phyloP scores from a whole-genome alignment of 1,140 invertebrate genomes.

The Mylabris phalerata region DNA sequence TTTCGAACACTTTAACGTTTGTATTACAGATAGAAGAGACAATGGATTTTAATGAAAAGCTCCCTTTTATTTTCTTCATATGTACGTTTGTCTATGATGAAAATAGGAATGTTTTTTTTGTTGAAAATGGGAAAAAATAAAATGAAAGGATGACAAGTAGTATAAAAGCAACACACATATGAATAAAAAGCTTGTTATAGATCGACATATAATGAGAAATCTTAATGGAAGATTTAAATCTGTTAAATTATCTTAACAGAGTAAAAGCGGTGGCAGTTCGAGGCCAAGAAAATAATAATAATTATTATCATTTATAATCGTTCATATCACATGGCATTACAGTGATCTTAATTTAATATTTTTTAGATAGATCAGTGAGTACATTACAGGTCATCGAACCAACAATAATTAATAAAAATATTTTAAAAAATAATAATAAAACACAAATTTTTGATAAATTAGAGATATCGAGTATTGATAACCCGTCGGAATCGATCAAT shows the following conservation, averaged over 20 bases:
- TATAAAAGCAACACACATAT: conserved; percentile 3
- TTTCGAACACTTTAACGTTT: conserved; percentile 14
- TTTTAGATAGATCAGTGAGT: too few relatives aligned
- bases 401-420: conserved; percentile 8
- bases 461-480: too few relatives aligned
- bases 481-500: too few relatives aligned
- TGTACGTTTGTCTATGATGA: too few relatives aligned
- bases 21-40: conserved; percentile 7
- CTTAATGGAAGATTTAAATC: conserved; percentile 17
- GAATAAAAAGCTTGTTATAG: conserved; percentile 13
- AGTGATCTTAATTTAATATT: conserved; percentile 7
- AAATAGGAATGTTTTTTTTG: too few relatives aligned
- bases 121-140: too few relatives aligned
- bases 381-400: conserved; percentile 8
- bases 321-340: conserved; percentile 17
- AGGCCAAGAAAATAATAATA: conserved; percentile 17
- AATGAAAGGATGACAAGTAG: conserved; percentile 8
- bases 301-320: conserved; percentile 14
- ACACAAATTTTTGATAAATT: too few relatives aligned
- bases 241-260: conserved; percentile 6
- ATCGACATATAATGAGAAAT: conserved; percentile 15
- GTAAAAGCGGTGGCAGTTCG: conserved; percentile 11
- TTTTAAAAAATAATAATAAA: too few relatives aligned
- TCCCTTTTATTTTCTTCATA: too few relatives aligned
- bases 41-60: too few relatives aligned